These are phyloP conservation scores for Epirrhoe alternata DNA, from an alignment of 2,888 invertebrate genomes.

Conservation along the genomic window DNA sequence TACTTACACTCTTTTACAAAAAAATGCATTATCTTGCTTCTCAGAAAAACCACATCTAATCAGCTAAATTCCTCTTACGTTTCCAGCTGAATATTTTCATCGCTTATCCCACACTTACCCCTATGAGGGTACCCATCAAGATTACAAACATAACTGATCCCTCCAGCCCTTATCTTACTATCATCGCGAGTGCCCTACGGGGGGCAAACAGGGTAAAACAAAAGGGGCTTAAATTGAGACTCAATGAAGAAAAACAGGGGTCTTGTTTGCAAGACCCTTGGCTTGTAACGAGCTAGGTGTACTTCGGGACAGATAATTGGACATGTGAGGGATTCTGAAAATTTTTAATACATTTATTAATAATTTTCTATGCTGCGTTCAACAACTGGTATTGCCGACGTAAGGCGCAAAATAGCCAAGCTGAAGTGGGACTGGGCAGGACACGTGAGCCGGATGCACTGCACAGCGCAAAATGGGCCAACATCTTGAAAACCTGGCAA, in stretches of 20 bases:
- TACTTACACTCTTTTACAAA: too few relatives aligned
- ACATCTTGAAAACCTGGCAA: too few relatives aligned
- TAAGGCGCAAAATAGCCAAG: too few relatives aligned
- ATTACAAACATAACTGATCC: conserved; percentile 28
- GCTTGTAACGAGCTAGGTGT: conserved; percentile 63
- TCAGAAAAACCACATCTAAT: background rate
- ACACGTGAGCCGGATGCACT: too few relatives aligned
- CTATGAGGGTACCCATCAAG: conserved; percentile 15
- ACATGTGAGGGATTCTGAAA: background rate
- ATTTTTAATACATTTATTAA: background rate
- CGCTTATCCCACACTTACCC: background rate
- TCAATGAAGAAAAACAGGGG: conserved; percentile 65
- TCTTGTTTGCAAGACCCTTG: conserved; percentile 62
- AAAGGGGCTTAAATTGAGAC: conserved; percentile 68
- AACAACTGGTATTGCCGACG: too few relatives aligned
- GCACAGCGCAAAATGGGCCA: too few relatives aligned
- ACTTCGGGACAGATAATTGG: conserved; percentile 45
- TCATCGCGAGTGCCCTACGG: conserved; percentile 37
- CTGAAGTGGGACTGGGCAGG: too few relatives aligned
- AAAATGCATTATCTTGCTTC: too few relatives aligned
- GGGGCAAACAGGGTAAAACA: conserved; percentile 56
- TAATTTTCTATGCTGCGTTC: too few relatives aligned
- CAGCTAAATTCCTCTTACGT: background rate
- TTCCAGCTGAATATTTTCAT: background rate
- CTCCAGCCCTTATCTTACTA: conserved; percentile 35